phyloP scores from a whole-genome alignment of 2,797 vertebrate species.

The Dallia pectoralis region DNA sequence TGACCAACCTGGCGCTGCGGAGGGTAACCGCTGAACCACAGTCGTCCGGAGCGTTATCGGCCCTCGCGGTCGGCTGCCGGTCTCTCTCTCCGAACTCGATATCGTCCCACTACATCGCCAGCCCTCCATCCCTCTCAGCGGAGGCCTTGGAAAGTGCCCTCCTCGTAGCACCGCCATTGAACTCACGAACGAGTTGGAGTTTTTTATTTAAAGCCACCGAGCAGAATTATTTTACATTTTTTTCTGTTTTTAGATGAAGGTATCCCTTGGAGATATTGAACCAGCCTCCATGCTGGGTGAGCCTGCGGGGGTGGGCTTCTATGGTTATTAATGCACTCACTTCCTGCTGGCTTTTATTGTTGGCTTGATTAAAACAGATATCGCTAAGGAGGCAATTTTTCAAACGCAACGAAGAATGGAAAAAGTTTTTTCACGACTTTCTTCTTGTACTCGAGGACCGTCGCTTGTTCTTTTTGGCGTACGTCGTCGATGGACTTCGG shows the following conservation, averaged over 20 bases:
- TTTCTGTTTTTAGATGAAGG: slow-evolving; percentile 66
- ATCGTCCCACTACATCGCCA: slow-evolving; percentile 2
- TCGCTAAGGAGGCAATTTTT: slow-evolving; percentile 67
- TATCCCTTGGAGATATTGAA: slow-evolving; percentile 72
- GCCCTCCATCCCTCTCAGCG: slow-evolving; percentile 15
- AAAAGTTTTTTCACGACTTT: slow-evolving; percentile 46
- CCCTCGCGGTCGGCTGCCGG: not conserved
- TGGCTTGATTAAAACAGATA: slow-evolving; percentile 72
- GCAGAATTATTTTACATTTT: slow-evolving; percentile 59
- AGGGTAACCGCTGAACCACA: not conserved
- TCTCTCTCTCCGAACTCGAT: not conserved
- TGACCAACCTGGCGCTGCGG: not conserved
- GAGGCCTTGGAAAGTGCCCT: slow-evolving; percentile 54
- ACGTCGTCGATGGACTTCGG: too few species aligned
- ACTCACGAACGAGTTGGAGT: slow-evolving; percentile 58
- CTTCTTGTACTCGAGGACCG: slow-evolving; percentile 51
- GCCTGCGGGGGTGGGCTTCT: slow-evolving; percentile 62
- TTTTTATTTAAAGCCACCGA: slow-evolving; percentile 39
- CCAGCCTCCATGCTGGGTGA: slow-evolving; percentile 54
- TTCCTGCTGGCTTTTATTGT: slow-evolving; percentile 70
- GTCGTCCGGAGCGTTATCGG: not conserved
- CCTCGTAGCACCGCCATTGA: slow-evolving; percentile 67
- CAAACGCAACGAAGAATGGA: slow-evolving; percentile 24
- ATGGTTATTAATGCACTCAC: slow-evolving; percentile 74
- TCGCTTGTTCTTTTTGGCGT: slow-evolving; percentile 29